Conservation (phyloP, 2,113 vertebrate species). For the Electrona antarctica region DNA sequence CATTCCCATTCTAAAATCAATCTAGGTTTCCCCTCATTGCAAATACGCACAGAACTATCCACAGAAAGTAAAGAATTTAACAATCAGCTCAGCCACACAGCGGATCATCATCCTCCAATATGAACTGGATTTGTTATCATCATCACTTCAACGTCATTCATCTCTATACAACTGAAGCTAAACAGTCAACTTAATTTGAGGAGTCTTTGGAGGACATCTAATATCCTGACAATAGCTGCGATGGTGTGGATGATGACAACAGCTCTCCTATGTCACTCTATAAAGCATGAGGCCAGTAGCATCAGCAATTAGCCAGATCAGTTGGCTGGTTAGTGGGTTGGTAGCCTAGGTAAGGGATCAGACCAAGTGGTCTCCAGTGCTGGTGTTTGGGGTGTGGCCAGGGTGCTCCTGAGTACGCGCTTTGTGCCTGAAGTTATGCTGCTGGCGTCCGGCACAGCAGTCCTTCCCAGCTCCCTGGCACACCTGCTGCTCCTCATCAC, state of each 20-base stretch:
- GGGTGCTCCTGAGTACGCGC: conserved; percentile 55
- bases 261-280: conserved; percentile 11
- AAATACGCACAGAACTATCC: conserved; percentile 22
- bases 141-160: conserved; percentile 19
- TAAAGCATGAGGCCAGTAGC: conserved; percentile 4
- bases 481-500: conserved; percentile 62
- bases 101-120: conserved; percentile 25
- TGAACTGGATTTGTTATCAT: conserved; percentile 45
- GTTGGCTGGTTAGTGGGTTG: conserved; percentile 43
- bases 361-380: conserved; percentile 74
- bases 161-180: conserved; percentile 38
- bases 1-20: conserved; percentile 22
- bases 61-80: conserved; percentile 8
- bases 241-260: conserved; percentile 43
- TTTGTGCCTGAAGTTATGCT: conserved; percentile 64
- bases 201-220: conserved; percentile 12
- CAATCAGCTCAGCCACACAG: conserved; percentile 13
- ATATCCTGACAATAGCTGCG: conserved; percentile 40
- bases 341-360: conserved; percentile 48
- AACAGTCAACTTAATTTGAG: neutral
- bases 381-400: conserved; percentile 57
- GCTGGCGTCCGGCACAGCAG: conserved; percentile 69
- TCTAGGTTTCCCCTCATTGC: conserved; percentile 25
- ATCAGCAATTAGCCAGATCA: conserved; percentile 26
- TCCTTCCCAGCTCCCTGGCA: conserved; percentile 64